phyloP scores from a whole-genome alignment of 2,113 vertebrate species.

The Dolichallabes microphthalmus region DNA sequence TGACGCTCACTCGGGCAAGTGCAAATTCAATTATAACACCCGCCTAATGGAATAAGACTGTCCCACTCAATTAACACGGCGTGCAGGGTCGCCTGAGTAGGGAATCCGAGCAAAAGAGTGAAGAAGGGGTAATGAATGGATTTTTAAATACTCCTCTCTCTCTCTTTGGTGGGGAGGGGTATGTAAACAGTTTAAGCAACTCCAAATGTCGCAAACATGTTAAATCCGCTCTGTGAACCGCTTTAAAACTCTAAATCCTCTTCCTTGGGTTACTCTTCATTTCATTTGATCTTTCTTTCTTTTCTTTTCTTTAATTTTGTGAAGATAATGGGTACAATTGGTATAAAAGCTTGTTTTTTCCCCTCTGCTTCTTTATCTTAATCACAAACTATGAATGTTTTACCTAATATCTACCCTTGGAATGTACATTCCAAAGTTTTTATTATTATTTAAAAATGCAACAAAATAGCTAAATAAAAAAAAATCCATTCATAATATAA shows the following conservation, averaged over 20 bases:
- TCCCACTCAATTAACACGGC: slow-evolving; percentile 44
- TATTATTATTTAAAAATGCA: neutral
- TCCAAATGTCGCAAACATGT: slow-evolving; percentile 29
- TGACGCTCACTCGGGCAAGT: slow-evolving; percentile 45
- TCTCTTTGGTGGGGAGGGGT: neutral
- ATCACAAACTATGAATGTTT: neutral
- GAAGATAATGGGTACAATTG: neutral
- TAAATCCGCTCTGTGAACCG: slow-evolving; percentile 13
- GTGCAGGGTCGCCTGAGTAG: slow-evolving; percentile 20
- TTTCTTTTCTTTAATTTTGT: neutral
- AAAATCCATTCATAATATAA: neutral
- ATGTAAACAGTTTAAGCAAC: slow-evolving; percentile 17
- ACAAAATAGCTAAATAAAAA: neutral
- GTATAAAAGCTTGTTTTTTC: neutral
- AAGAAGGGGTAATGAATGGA: slow-evolving; percentile 1
- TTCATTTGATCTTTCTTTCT: neutral
- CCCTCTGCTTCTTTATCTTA: neutral
- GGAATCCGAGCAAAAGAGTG: slow-evolving; percentile 1
- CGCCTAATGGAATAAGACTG: slow-evolving; percentile 44
- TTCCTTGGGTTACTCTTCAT: slow-evolving; percentile 14
- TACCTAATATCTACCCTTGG: neutral
- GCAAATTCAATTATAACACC: slow-evolving; percentile 52
- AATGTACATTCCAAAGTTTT: neutral
- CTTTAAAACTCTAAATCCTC: neutral
- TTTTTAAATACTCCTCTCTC: neutral